A percentile compares a stretch with the other conserved stretches of the same genome.
These are phyloP conservation scores for Drosophila baimaii DNA, from an alignment of 1,140 invertebrate genomes.

Conservation along the genomic window DNA sequence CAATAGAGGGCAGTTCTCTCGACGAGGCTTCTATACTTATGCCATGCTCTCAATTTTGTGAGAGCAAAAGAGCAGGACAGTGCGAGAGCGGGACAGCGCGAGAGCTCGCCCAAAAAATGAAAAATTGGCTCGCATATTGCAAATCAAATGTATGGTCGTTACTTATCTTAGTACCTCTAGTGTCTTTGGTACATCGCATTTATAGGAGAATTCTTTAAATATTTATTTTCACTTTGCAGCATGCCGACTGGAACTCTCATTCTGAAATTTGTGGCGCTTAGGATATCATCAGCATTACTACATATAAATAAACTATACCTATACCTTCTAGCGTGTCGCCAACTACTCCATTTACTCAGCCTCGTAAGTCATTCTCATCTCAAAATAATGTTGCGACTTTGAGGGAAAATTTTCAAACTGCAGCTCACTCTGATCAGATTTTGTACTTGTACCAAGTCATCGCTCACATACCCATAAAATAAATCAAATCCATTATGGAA, in stretches of 20 bases:
- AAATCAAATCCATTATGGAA: conserved; percentile 12
- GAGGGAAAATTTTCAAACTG: conserved; percentile 9
- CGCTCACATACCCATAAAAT: conserved; percentile 18
- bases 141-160: too few species aligned
- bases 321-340: conserved; percentile 33
- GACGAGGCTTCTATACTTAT: too few species aligned
- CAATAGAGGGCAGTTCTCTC: too few species aligned
- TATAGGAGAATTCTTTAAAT: background rate
- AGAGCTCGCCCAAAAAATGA: too few species aligned
- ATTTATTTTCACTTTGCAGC: conserved; percentile 17
- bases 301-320: conserved; percentile 46
- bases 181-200: too few species aligned
- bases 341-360: conserved; percentile 22
- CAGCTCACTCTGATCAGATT: conserved; percentile 3
- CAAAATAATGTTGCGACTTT: background rate
- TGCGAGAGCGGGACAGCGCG: too few species aligned
- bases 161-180: too few species aligned
- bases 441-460: conserved; percentile 10
- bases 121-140: too few species aligned
- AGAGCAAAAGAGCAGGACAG: too few species aligned
- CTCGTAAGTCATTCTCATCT: conserved; percentile 14
- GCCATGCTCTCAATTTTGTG: too few species aligned
- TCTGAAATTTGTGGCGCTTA: conserved; percentile 37
- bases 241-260: conserved; percentile 57
- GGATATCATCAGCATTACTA: conserved; percentile 70